Evolutionary conservation across 2,113 vertebrate genomes (phyloP).

Genomic region (Sardina pilchardus): DNA sequence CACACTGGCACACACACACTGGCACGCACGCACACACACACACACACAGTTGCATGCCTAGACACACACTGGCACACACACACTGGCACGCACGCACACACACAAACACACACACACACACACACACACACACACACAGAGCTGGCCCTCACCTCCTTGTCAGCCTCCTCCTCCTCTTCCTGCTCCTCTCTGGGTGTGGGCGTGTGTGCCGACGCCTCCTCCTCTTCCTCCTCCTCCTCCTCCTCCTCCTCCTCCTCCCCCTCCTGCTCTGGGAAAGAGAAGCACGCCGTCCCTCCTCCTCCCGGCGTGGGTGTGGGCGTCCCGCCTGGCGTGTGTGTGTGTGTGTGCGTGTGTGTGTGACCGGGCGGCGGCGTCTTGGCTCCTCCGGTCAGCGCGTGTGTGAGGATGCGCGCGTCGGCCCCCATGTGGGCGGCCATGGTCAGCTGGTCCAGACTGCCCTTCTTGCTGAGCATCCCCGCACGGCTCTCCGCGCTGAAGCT

Average conservation of each 20-base stretch:
- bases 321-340: conserved; percentile 79
- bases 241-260: conserved; percentile 53
- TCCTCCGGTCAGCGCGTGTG: conserved; percentile 78
- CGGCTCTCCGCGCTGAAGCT: conserved; percentile 91
- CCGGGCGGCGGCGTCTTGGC: conserved; percentile 63
- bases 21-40: conserved; percentile 1
- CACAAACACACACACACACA: background rate
- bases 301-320: conserved; percentile 62
- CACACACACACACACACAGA: conserved; percentile 25
- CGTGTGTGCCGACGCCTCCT: conserved; percentile 36
- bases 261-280: conserved; percentile 65
- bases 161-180: conserved; percentile 7
- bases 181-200: conserved; percentile 13
- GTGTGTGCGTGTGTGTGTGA: background rate
- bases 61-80: background rate
- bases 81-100: background rate
- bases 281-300: conserved; percentile 46
- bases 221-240: conserved; percentile 53
- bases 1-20: background rate
- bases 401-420: conserved; percentile 91
- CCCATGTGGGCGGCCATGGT: conserved; percentile 87
- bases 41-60: no score
- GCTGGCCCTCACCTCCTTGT: conserved; percentile 32
- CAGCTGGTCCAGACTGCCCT: conserved; percentile 81
- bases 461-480: conserved; percentile 87